Evolutionary conservation across 2,113 vertebrate genomes (phyloP).

Genomic region (Cyanistes caeruleus): DNA sequence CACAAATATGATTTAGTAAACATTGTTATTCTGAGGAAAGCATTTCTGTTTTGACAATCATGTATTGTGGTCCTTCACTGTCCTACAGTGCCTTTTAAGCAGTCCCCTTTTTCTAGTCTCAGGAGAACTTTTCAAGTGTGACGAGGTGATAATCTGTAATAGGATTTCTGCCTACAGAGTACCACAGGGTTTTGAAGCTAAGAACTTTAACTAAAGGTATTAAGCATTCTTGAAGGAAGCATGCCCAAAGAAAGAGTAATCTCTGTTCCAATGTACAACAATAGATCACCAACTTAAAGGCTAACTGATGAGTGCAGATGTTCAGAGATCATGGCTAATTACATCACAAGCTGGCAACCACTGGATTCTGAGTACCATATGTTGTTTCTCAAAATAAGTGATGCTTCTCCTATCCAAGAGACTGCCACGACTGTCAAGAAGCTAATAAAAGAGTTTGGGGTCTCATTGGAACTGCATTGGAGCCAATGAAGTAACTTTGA

Average conservation of each 20-base stretch:
- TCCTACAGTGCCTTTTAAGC: constrained; percentile 24
- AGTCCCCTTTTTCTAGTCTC: background rate
- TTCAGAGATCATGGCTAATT: constrained; percentile 64
- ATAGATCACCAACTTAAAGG: constrained; percentile 56
- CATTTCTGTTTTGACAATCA: constrained; percentile 15
- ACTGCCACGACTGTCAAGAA: constrained; percentile 38
- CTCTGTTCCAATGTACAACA: constrained; percentile 14
- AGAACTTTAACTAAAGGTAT: constrained; percentile 43
- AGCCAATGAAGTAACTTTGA: background rate
- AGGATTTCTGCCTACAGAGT: constrained; percentile 47
- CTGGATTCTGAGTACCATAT: constrained; percentile 62
- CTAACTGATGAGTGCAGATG: constrained; percentile 55
- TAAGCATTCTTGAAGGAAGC: constrained; percentile 33
- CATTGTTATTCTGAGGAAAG: background rate
- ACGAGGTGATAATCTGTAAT: constrained; percentile 54
- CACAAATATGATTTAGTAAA: constrained; percentile 8
- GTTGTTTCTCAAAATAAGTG: constrained; percentile 59
- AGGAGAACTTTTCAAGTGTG: constrained; percentile 37
- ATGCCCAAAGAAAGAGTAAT: constrained; percentile 17
- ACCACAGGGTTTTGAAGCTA: constrained; percentile 36
- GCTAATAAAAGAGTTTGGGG: background rate
- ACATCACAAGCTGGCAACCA: constrained; percentile 64
- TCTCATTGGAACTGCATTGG: background rate
- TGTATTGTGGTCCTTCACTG: constrained; percentile 17
- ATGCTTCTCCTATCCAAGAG: constrained; percentile 24